A percentile compares a stretch with the other conserved stretches of the same genome.
Conservation (phyloP, 2,888 invertebrate species). For the Drosophila prostipennis region DNA sequence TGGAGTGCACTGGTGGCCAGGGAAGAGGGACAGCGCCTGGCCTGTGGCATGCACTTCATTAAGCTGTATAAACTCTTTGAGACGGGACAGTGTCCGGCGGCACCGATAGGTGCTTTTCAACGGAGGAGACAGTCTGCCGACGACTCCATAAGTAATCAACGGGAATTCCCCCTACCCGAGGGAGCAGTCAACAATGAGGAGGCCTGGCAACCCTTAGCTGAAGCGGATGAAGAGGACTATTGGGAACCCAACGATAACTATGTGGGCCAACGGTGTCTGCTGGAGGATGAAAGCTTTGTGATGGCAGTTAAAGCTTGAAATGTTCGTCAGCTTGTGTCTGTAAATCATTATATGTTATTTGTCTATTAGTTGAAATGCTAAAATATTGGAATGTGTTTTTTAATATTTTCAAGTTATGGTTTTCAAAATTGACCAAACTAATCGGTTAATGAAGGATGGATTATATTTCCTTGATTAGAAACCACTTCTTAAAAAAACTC, state of each 20-base stretch:
- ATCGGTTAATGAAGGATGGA: too few relatives aligned
- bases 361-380: constrained; percentile 1
- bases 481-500: neutral
- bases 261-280: constrained; percentile 81
- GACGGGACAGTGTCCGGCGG: constrained; percentile 77
- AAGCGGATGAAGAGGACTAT: constrained; percentile 78
- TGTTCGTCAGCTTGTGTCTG: constrained; percentile 8
- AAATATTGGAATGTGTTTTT: constrained; percentile 2
- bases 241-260: constrained; percentile 83
- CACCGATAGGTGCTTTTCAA: constrained; percentile 19
- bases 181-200: constrained; percentile 47
- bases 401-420: neutral
- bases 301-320: constrained; percentile 70
- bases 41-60: constrained; percentile 82
- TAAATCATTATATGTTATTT: constrained; percentile 4
- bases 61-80: constrained; percentile 83
- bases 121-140: constrained; percentile 42
- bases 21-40: constrained; percentile 64
- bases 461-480: neutral
- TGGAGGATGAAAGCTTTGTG: constrained; percentile 82
- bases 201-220: constrained; percentile 61
- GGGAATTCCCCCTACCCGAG: constrained; percentile 61
- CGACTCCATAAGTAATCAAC: constrained; percentile 32
- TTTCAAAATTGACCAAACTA: neutral
- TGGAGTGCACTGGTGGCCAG: constrained; percentile 82